Evolutionary conservation across 2,888 invertebrate species (phyloP).

Genomic region (Herminia tarsipennalis): DNA sequence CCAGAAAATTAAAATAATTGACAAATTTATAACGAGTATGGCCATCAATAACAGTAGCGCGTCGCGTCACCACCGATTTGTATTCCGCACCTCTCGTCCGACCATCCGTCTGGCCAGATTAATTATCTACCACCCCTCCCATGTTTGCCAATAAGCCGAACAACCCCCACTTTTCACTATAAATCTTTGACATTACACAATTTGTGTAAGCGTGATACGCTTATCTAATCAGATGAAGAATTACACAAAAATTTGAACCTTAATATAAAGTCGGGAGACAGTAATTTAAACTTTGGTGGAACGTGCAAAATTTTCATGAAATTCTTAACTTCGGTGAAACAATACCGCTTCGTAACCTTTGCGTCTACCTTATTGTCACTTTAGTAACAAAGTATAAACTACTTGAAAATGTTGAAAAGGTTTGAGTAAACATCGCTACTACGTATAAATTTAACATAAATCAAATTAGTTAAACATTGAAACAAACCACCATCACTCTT

Average conservation of each 20-base stretch:
- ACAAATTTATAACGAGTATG: conserved; percentile 32
- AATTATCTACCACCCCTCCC: conserved; percentile 78
- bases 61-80: conserved; percentile 65
- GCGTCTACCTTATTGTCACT: not conserved
- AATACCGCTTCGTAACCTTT: conserved; percentile 5
- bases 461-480: too few relatives aligned
- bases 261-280: conserved; percentile 30
- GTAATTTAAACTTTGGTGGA: conserved; percentile 50
- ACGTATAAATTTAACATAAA: too few relatives aligned
- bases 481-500: conserved; percentile 1
- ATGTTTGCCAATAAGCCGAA: conserved; percentile 81
- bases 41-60: conserved; percentile 46
- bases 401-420: conserved; percentile 15
- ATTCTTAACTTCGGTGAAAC: conserved; percentile 40
- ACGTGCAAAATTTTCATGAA: conserved; percentile 32
- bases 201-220: conserved; percentile 38
- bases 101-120: conserved; percentile 80
- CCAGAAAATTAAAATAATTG: conserved; percentile 27
- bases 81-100: conserved; percentile 70
- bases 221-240: conserved; percentile 31
- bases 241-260: conserved; percentile 19
- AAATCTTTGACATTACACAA: conserved; percentile 58
- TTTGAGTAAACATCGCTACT: too few relatives aligned
- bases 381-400: conserved; percentile 14
- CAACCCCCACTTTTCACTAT: conserved; percentile 66